These are phyloP conservation scores for Tympanoctomys barrerae DNA, from an alignment of 2,797 vertebrate species.

Conservation along the genomic window DNA sequence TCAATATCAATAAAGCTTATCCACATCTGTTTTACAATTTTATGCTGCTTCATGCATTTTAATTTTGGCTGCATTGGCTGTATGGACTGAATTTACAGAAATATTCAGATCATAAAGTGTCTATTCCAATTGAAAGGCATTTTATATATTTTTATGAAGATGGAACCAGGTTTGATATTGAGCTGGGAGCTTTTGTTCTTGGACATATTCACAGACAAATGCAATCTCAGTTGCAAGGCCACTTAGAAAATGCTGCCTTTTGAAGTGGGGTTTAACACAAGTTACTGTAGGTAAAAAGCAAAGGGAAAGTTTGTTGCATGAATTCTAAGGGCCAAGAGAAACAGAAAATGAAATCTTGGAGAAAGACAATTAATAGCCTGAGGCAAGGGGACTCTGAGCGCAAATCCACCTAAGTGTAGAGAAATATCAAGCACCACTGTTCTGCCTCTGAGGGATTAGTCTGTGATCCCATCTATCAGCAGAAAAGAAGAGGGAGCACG, in stretches of 20 bases:
- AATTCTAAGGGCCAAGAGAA: neutral
- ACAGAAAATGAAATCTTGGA: neutral
- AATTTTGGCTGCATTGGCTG: conserved; percentile 78
- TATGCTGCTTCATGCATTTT: conserved; percentile 79
- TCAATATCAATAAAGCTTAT: conserved; percentile 80
- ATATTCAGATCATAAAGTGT: conserved; percentile 76
- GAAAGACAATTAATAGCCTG: neutral
- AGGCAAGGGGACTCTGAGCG: neutral
- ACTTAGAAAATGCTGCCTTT: conserved; percentile 27
- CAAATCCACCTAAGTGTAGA: conserved; percentile 18
- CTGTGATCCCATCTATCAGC: neutral
- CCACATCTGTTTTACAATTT: conserved; percentile 75
- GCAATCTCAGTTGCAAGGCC: conserved; percentile 4
- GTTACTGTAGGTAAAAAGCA: conserved; percentile 2
- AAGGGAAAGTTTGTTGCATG: conserved; percentile 15
- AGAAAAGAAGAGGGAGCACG: neutral
- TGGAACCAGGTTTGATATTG: conserved; percentile 71
- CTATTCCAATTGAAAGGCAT: conserved; percentile 78
- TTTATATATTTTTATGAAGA: conserved; percentile 83
- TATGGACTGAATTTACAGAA: conserved; percentile 77
- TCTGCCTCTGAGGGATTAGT: neutral
- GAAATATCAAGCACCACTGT: neutral
- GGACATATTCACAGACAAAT: conserved; percentile 73
- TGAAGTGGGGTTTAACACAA: neutral
- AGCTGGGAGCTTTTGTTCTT: conserved; percentile 72